phyloP scores from a whole-genome alignment of 2,888 invertebrate species.

The Masnerella sp. region DNA sequence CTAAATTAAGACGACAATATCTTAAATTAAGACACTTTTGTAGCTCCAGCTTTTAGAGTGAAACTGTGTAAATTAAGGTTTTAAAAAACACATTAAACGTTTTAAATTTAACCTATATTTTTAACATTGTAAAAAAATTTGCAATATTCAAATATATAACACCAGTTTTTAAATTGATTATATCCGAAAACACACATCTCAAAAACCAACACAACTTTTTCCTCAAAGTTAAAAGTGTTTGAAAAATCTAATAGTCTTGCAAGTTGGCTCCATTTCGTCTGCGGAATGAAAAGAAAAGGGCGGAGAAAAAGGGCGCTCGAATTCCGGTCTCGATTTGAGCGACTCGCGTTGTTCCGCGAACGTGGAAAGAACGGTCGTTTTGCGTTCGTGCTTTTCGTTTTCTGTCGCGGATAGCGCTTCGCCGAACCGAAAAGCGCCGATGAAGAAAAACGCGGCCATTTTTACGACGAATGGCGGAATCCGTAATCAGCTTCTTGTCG shows the following conservation, averaged over 20 bases:
- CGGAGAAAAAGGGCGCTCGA: conserved; percentile 34
- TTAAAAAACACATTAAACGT: too few species aligned
- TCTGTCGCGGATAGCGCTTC: conserved; percentile 53
- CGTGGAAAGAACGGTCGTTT: conserved; percentile 61
- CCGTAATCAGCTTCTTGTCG: conserved; percentile 59
- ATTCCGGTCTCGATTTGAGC: conserved; percentile 47
- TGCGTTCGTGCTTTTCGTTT: conserved; percentile 59
- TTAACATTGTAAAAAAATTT: too few species aligned
- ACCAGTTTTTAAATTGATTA: too few species aligned
- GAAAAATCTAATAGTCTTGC: background rate
- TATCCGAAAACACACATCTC: too few species aligned
- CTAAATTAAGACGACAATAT: too few species aligned
- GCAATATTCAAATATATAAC: too few species aligned
- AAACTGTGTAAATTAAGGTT: too few species aligned
- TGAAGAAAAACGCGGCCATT: conserved; percentile 51
- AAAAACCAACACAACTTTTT: too few species aligned
- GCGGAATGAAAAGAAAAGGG: background rate
- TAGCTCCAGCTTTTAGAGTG: too few species aligned
- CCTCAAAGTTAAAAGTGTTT: too few species aligned
- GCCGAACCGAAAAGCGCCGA: conserved; percentile 45
- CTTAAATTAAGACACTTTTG: too few species aligned
- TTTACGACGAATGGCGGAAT: conserved; percentile 59
- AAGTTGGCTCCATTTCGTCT: background rate
- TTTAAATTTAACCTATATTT: too few species aligned
- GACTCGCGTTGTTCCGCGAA: conserved; percentile 49